Percentiles rank a stretch among this genome's conserved stretches.
Conservation (phyloP, 2,797 vertebrate genomes). For the Malacoraja senta region DNA sequence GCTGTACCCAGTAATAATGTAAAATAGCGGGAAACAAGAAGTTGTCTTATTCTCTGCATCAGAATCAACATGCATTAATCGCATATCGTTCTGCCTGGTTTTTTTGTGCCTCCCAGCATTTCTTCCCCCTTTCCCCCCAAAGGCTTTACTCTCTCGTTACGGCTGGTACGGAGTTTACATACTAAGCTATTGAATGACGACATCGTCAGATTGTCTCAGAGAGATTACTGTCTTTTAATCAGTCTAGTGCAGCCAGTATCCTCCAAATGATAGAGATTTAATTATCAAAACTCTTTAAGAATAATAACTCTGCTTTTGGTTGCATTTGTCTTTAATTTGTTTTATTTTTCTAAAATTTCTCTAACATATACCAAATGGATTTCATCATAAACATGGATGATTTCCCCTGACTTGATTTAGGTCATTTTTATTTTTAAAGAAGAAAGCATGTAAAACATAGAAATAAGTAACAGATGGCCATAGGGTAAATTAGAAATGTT, state of each 20-base stretch:
- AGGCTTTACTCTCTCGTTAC: not conserved
- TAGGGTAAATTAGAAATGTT: not conserved
- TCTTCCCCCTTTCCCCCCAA: not conserved
- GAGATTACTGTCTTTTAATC: constrained; percentile 19
- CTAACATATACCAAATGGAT: not conserved
- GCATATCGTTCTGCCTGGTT: no score
- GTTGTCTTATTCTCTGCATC: no score
- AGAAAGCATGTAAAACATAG: not conserved
- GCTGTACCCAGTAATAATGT: no score
- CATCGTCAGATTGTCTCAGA: not conserved
- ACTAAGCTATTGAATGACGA: not conserved
- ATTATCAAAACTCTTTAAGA: not conserved
- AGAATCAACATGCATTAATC: no score
- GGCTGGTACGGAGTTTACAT: not conserved
- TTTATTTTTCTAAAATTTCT: not conserved
- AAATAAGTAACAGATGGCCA: constrained; percentile 4
- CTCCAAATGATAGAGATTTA: not conserved
- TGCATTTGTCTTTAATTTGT: constrained; percentile 7
- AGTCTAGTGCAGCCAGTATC: not conserved
- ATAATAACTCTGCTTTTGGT: constrained; percentile 12
- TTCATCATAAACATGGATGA: not conserved
- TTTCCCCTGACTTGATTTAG: not conserved
- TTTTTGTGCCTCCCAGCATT: no score
- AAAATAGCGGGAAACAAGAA: not conserved
- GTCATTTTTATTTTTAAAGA: not conserved